Conservation (phyloP, 2,888 invertebrate species). For the Drosophila kambysellisi region DNA sequence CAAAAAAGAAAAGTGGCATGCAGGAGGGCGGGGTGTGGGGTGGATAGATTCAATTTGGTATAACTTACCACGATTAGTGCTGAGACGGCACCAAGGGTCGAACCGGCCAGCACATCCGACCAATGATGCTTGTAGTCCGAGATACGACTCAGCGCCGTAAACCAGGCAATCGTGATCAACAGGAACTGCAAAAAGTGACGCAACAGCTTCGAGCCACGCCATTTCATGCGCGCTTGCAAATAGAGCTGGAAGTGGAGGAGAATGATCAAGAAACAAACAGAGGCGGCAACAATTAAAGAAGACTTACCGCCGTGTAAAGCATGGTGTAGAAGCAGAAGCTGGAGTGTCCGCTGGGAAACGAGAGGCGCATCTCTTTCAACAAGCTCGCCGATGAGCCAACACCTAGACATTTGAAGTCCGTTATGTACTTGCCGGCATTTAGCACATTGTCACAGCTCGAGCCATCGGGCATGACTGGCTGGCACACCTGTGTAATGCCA, state of each 20-base stretch:
- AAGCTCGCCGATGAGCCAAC: conserved; percentile 86
- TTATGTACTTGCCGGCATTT: conserved; percentile 89
- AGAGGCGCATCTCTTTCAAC: conserved; percentile 92
- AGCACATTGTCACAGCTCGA: conserved; percentile 85
- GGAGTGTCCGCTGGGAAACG: conserved; percentile 96
- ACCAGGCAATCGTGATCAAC: conserved; percentile 92
- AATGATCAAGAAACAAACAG: conserved; percentile 1
- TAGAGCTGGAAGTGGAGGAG: conserved; percentile 89
- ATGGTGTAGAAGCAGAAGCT: conserved; percentile 95
- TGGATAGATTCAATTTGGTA: neutral
- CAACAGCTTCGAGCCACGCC: conserved; percentile 92
- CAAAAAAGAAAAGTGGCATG: neutral
- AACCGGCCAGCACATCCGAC: conserved; percentile 97
- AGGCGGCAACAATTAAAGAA: neutral
- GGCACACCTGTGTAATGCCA: conserved; percentile 61
- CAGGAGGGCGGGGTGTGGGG: neutral
- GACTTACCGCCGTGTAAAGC: conserved; percentile 93
- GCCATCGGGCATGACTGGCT: conserved; percentile 59
- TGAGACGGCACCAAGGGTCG: conserved; percentile 88
- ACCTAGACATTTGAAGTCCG: conserved; percentile 89
- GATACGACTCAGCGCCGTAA: conserved; percentile 94
- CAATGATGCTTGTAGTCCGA: conserved; percentile 99
- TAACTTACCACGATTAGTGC: conserved; percentile 90
- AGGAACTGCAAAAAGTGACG: conserved; percentile 94
- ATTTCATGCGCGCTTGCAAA: conserved; percentile 93